Evolutionary conservation across 2,888 invertebrate genomes (phyloP).

Genomic region (Bimastos eiseni): DNA sequence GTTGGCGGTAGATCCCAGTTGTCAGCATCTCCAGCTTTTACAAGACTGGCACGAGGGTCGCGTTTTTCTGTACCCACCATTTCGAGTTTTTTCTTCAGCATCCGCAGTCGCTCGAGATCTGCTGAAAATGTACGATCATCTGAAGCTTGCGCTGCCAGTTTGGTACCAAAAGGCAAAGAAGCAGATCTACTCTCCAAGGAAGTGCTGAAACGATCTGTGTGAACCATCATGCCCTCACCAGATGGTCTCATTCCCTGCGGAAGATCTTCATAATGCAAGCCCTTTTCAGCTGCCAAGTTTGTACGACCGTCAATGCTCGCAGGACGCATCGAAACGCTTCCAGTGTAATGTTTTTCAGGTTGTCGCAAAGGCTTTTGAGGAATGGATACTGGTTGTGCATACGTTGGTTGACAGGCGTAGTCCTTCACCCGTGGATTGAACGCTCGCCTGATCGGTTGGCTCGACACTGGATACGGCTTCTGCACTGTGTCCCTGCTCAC

Average conservation of each 20-base stretch:
- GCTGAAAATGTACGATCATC: not conserved
- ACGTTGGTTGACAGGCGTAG: not conserved
- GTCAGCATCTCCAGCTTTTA: not conserved
- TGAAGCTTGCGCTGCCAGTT: not conserved
- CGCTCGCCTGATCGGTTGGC: not conserved
- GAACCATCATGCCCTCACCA: not conserved
- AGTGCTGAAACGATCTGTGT: not conserved
- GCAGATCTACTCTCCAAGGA: not conserved
- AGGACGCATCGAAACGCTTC: not conserved
- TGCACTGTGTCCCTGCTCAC: not conserved
- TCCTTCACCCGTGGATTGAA: not conserved
- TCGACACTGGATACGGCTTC: not conserved
- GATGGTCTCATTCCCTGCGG: not conserved
- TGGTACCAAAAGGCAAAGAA: not conserved
- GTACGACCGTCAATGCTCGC: slow-evolving; percentile 7
- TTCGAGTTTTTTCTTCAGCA: slow-evolving; percentile 1
- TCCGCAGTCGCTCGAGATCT: not conserved
- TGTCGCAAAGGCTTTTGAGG: not conserved
- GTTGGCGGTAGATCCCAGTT: not conserved
- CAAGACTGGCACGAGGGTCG: not conserved
- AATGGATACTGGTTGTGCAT: not conserved
- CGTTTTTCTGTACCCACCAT: slow-evolving; percentile 8
- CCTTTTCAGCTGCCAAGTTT: not conserved
- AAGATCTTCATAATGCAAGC: not conserved
- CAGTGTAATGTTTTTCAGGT: not conserved